Conservation (phyloP, 2,888 invertebrate species). For the Mechanitis messenoides region DNA sequence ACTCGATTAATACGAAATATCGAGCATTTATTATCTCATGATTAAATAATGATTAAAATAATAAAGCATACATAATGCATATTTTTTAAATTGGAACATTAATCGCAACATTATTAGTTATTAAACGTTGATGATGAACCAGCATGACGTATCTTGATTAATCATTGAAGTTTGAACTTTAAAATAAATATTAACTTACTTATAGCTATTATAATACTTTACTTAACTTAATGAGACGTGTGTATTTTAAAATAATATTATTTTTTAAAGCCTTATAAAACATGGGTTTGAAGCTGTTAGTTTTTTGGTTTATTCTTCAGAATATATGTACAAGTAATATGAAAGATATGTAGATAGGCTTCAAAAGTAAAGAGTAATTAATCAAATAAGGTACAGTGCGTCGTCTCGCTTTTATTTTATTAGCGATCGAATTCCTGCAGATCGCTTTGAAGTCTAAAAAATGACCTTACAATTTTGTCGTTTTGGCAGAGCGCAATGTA, state of each 20-base stretch:
- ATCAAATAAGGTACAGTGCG: slow-evolving; percentile 14
- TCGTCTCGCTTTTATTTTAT: slow-evolving; percentile 26
- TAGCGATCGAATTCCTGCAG: slow-evolving; percentile 26
- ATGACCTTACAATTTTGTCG: slow-evolving; percentile 47
- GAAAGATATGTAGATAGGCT: neutral
- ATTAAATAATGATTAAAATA: slow-evolving; percentile 31
- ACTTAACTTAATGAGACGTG: too few species aligned
- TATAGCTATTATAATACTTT: too few species aligned
- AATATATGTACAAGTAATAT: too few species aligned
- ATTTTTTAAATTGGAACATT: slow-evolving; percentile 15
- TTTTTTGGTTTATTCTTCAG: too few species aligned
- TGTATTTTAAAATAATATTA: too few species aligned
- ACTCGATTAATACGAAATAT: slow-evolving; percentile 66
- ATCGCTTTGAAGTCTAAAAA: slow-evolving; percentile 36
- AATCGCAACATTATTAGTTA: slow-evolving; percentile 14
- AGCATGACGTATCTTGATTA: too few species aligned
- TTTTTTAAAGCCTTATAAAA: too few species aligned
- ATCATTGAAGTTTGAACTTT: too few species aligned
- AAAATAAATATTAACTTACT: too few species aligned
- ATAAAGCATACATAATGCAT: slow-evolving; percentile 22
- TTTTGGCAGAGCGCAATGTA: slow-evolving; percentile 56
- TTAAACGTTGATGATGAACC: too few species aligned
- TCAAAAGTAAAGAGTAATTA: slow-evolving; percentile 19
- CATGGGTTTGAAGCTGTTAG: too few species aligned
- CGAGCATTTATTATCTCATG: slow-evolving; percentile 30